These are phyloP conservation scores for Hofmannophila pseudospretella DNA, from an alignment of 2,888 invertebrate genomes.

Conservation along the genomic window DNA sequence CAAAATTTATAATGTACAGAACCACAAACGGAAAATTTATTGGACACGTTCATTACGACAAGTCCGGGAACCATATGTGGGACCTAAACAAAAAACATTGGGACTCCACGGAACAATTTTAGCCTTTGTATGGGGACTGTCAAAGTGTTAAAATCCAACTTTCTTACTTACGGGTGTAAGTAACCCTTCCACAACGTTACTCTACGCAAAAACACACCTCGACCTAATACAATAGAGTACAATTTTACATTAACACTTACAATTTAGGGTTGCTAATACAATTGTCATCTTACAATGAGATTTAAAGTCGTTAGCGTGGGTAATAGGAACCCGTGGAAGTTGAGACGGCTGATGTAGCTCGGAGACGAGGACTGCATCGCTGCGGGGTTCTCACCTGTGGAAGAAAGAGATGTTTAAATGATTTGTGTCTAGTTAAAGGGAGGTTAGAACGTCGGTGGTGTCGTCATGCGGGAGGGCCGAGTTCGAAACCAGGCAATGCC, in stretches of 20 bases:
- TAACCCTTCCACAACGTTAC: slow-evolving; percentile 13
- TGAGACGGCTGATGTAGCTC: slow-evolving; percentile 42
- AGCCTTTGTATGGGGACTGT: too few species aligned
- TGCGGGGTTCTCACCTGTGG: slow-evolving; percentile 87
- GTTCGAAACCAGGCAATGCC: too few species aligned
- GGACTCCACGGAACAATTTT: too few species aligned
- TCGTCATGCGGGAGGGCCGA: too few species aligned
- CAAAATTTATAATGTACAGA: too few species aligned
- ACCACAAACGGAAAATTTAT: too few species aligned
- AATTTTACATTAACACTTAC: slow-evolving; percentile 18
- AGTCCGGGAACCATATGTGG: too few species aligned
- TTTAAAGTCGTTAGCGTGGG: slow-evolving; percentile 36
- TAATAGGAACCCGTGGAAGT: slow-evolving; percentile 38
- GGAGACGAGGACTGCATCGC: slow-evolving; percentile 85
- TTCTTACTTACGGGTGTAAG: too few species aligned
- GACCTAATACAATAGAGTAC: slow-evolving; percentile 24
- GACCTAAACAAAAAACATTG: too few species aligned
- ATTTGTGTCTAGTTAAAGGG: neutral
- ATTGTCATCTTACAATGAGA: slow-evolving; percentile 60
- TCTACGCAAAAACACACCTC: slow-evolving; percentile 32
- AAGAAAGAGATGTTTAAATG: slow-evolving; percentile 21
- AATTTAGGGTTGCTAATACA: slow-evolving; percentile 15
- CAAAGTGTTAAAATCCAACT: too few species aligned
- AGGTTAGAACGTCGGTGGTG: too few species aligned
- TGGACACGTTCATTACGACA: too few species aligned